Percentiles rank a stretch among this genome's conserved stretches.
Evolutionary conservation across 2,113 vertebrate species (phyloP).

Genomic region (Petaurus breviceps): DNA sequence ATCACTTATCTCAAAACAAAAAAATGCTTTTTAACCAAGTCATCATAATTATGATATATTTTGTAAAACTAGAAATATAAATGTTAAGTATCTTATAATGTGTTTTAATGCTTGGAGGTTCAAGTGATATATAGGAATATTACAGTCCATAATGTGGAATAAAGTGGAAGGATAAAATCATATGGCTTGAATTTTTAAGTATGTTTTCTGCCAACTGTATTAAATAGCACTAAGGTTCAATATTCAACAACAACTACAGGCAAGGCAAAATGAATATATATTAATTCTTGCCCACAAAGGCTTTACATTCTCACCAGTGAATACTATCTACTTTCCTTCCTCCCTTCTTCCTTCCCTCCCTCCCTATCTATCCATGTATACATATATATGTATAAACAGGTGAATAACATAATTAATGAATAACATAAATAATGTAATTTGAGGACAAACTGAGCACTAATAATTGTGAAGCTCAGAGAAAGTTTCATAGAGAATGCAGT

Average conservation of each 20-base stretch:
- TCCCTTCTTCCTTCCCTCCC: no score
- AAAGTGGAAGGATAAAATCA: slow-evolving; percentile 51
- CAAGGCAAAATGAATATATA: neutral
- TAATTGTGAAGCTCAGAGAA: neutral
- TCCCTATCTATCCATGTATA: no score
- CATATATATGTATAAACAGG: neutral
- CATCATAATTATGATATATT: slow-evolving; percentile 36
- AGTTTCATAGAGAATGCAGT: neutral
- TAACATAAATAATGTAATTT: neutral
- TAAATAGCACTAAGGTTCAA: slow-evolving; percentile 36
- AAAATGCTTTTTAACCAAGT: slow-evolving; percentile 45
- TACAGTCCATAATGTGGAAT: slow-evolving; percentile 13
- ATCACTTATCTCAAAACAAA: slow-evolving; percentile 61
- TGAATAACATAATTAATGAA: neutral
- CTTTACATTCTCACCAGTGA: neutral
- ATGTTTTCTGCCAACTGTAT: slow-evolving; percentile 55
- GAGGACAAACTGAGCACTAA: neutral
- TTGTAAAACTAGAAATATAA: slow-evolving; percentile 29
- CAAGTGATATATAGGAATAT: slow-evolving; percentile 49
- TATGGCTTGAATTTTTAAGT: slow-evolving; percentile 45
- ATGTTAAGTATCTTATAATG: slow-evolving; percentile 52
- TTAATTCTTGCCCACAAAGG: neutral
- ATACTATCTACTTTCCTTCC: no score
- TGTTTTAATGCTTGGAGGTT: slow-evolving; percentile 61
- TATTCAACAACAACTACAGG: neutral